These are phyloP conservation scores for Isurus oxyrinchus DNA, from an alignment of 2,113 vertebrate genomes.

Conservation along the genomic window DNA sequence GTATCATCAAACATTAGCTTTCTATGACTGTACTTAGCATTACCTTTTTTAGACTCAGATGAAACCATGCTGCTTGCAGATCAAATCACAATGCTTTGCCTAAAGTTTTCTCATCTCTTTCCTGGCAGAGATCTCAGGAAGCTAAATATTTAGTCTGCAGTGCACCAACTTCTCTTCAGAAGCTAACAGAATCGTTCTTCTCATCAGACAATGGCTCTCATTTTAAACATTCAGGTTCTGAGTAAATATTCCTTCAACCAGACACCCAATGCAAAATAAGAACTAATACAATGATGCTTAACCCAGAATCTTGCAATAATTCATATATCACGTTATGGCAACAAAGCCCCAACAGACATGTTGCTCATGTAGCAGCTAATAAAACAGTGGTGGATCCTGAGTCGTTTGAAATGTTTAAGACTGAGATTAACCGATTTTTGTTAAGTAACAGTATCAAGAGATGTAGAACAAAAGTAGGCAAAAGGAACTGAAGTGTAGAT, in stretches of 20 bases:
- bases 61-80: neutral
- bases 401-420: neutral
- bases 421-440: neutral
- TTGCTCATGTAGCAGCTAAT: neutral
- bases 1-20: neutral
- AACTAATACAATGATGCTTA: neutral
- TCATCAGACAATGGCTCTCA: neutral
- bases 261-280: neutral
- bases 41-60: neutral
- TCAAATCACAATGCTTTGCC: neutral
- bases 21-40: neutral
- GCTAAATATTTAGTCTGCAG: constrained; percentile 28
- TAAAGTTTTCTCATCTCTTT: neutral
- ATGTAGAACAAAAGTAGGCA: neutral
- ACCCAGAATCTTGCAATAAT: neutral
- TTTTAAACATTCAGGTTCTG: neutral
- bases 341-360: neutral
- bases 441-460: neutral
- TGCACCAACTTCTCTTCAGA: neutral
- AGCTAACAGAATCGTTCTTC: neutral
- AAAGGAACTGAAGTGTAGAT: neutral
- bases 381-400: neutral
- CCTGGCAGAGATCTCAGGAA: constrained; percentile 18
- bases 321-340: neutral
- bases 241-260: neutral